Evolutionary conservation across 2,113 vertebrate genomes (phyloP).

Genomic region (Oncorhynchus kisutch): DNA sequence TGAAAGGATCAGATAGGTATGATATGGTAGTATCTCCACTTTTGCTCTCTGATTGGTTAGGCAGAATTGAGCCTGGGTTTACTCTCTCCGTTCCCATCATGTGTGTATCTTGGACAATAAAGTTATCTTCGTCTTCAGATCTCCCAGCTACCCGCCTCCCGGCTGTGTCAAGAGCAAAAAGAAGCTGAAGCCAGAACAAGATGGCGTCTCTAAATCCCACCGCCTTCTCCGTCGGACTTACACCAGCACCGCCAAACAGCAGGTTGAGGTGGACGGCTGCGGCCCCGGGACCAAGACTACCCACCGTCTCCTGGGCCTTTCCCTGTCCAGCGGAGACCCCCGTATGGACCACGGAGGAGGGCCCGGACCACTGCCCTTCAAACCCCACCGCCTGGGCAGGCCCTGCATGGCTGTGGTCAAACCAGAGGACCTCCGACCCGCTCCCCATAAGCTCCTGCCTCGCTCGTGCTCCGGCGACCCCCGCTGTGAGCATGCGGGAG

Average conservation of each 20-base stretch:
- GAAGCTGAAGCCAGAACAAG: constrained; percentile 85
- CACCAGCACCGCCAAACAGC: constrained; percentile 77
- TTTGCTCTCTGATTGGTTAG: too few relatives aligned
- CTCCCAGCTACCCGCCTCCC: constrained; percentile 89
- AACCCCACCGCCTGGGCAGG: constrained; percentile 80
- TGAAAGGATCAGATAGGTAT: too few relatives aligned
- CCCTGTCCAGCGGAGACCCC: constrained; percentile 76
- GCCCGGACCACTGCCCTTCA: constrained; percentile 61
- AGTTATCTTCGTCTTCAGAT: constrained; percentile 64
- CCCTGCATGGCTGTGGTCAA: constrained; percentile 70
- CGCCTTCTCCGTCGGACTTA: constrained; percentile 84
- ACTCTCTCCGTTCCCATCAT: not conserved
- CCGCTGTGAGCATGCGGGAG: constrained; percentile 76
- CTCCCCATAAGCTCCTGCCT: constrained; percentile 77
- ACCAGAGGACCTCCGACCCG: constrained; percentile 74
- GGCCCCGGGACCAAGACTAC: constrained; percentile 63
- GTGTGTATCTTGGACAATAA: not conserved
- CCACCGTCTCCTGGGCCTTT: constrained; percentile 81
- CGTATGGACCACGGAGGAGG: constrained; percentile 71
- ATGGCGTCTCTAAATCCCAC: constrained; percentile 85
- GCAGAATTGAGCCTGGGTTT: too few relatives aligned
- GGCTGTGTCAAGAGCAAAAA: constrained; percentile 88
- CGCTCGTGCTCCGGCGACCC: constrained; percentile 81
- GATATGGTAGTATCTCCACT: too few relatives aligned
- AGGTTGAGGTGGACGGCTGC: constrained; percentile 74